phyloP scores from a whole-genome alignment of 2,888 invertebrate species.

The Drosophila mimica region DNA sequence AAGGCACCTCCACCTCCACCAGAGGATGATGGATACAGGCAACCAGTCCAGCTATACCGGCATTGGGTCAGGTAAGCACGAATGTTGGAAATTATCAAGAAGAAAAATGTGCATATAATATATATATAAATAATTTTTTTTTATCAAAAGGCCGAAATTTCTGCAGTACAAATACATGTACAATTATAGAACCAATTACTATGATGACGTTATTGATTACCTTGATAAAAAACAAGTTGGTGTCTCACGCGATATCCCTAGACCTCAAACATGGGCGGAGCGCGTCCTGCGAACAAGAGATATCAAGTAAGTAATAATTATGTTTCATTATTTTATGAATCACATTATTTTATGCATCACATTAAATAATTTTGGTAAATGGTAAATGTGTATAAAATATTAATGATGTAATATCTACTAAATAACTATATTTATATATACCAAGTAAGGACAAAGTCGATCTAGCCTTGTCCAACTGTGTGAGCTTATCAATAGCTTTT shows the following conservation, averaged over 20 bases:
- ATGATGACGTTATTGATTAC: constrained; percentile 93
- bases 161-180: constrained; percentile 93
- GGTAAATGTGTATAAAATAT: not conserved
- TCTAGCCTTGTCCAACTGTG: not conserved
- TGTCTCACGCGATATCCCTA: constrained; percentile 88
- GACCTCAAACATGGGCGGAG: constrained; percentile 94
- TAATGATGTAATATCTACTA: not conserved
- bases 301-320: constrained; percentile 70
- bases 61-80: constrained; percentile 91
- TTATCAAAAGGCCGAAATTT: constrained; percentile 89
- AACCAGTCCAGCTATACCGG: constrained; percentile 89
- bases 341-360: not conserved
- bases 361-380: not conserved
- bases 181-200: constrained; percentile 94
- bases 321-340: not conserved
- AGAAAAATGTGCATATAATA: not conserved
- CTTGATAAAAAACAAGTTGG: constrained; percentile 91
- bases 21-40: constrained; percentile 87
- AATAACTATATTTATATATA: not conserved
- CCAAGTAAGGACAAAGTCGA: not conserved
- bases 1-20: constrained; percentile 85
- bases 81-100: not conserved
- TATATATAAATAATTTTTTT: not conserved
- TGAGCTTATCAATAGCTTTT: not conserved
- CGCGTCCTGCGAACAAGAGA: constrained; percentile 90